phyloP scores from a whole-genome alignment of 2,888 invertebrate species.

The Crossocerus cetratus region DNA sequence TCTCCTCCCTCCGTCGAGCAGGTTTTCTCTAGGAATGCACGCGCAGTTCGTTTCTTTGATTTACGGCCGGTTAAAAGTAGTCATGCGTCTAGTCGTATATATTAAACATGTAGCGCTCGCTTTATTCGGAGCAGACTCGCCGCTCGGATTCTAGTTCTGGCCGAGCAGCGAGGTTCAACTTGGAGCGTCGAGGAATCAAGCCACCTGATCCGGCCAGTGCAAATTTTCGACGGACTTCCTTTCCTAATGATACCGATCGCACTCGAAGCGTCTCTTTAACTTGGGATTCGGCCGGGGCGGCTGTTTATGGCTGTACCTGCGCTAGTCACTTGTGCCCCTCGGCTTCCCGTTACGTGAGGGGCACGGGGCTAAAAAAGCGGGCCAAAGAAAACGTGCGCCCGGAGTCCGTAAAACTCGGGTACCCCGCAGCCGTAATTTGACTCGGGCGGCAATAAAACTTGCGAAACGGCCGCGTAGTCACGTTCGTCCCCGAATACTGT shows the following conservation, averaged over 20 bases:
- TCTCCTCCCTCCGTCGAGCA: slow-evolving; percentile 47
- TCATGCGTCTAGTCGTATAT: slow-evolving; percentile 59
- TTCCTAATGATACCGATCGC: neutral
- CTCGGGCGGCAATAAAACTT: slow-evolving; percentile 71
- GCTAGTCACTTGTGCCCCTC: neutral
- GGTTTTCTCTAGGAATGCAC: slow-evolving; percentile 69
- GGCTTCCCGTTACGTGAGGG: neutral
- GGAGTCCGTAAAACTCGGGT: slow-evolving; percentile 38
- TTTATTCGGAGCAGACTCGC: slow-evolving; percentile 34
- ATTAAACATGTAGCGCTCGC: slow-evolving; percentile 57
- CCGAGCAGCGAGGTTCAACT: slow-evolving; percentile 11
- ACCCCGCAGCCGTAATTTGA: slow-evolving; percentile 63
- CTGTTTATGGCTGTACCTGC: neutral
- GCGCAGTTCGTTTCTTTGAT: slow-evolving; percentile 64
- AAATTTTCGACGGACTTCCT: neutral
- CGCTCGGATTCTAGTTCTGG: slow-evolving; percentile 35
- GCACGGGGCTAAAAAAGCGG: neutral
- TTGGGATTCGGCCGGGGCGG: neutral
- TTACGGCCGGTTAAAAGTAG: slow-evolving; percentile 64
- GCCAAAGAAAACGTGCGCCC: slow-evolving; percentile 17
- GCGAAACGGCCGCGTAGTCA: slow-evolving; percentile 68
- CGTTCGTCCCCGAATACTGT: slow-evolving; percentile 63
- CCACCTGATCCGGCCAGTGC: neutral
- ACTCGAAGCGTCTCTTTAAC: neutral
- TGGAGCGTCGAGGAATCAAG: neutral